Evolutionary conservation across 2,797 vertebrate species (phyloP).

Genomic region (Sebastes hubbsi): DNA sequence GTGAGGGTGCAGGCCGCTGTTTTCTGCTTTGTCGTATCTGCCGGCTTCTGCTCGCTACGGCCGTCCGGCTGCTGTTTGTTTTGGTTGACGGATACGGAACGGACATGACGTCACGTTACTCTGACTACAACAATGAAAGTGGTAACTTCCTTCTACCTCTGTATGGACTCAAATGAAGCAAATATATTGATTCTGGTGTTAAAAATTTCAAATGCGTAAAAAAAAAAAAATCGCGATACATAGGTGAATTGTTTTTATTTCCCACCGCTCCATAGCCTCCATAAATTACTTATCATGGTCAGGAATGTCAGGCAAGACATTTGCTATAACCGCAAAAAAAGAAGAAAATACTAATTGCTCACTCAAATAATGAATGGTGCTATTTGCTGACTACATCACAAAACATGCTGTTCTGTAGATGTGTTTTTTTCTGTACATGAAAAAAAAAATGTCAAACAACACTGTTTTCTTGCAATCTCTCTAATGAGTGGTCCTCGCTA

Average conservation of each 20-base stretch:
- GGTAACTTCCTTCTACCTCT: rapidly evolving
- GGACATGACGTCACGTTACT: no score
- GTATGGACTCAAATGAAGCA: no score
- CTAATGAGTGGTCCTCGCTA: constrained; percentile 34
- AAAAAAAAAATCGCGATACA: no score
- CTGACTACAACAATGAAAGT: rapidly evolving
- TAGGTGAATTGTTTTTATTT: no score
- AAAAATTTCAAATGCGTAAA: no score
- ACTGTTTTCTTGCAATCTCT: constrained; percentile 14
- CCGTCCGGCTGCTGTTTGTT: no score
- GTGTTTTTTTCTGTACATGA: background rate
- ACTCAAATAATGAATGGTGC: constrained; percentile 23
- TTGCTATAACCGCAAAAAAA: constrained; percentile 26
- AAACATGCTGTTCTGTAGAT: constrained; percentile 23
- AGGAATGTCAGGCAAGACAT: constrained; percentile 29
- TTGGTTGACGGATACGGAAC: rapidly evolving
- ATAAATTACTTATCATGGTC: constrained; percentile 46
- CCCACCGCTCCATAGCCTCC: background rate
- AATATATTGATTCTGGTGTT: no score
- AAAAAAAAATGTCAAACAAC: constrained; percentile 37
- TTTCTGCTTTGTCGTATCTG: no score
- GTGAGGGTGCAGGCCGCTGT: no score
- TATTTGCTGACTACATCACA: constrained; percentile 49
- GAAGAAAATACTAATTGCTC: constrained; percentile 52
- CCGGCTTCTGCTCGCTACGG: no score